Evolutionary conservation across 2,888 invertebrate species (phyloP), one percentile per base, ranked within the genome.

Genomic region (Trachelus tabidus): DNA sequence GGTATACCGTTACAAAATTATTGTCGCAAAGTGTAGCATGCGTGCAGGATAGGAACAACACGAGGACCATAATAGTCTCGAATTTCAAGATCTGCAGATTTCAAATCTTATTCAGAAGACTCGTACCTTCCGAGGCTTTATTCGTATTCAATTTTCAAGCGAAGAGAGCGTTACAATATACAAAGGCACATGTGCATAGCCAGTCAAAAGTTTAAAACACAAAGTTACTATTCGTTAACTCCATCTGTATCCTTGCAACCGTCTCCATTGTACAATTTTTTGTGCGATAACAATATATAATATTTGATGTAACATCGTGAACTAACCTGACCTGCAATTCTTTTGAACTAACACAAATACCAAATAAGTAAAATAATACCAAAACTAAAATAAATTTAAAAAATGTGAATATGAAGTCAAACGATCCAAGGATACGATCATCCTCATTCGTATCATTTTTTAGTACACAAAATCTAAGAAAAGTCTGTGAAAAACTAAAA

Each of bases 1-100:
- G 68, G 69, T 69, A 34, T 78, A 79, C 74, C 73, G 79, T 79
- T 79, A 79, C 76, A 73, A 73, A 79, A 79, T 79, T 79, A 79
- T 73, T 35, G 35, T 35, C 31, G 71, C 71, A 71, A 71, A 30
- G 71, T 71, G 71, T 15, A 71, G 15, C 31, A 56, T 56, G 40
- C 40, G 15, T 56, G 23, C 40, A 56, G 23, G 23, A 9, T 56
- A 56, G 40, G 40, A 56, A 56, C 40, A 56, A 56, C 23, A 23
- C 23, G 40, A 9, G 40, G 9, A 56, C 23, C 15, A 56, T 56
- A 56, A 56, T 56, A 56, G 23, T 56, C 40, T 56, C 40, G 40
- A 56, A 56, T 56, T 56, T 56, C 40, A 23, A 56, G 23, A 56
- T 56, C 40, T 23, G 40, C 40, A 56, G 40, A 56, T 56, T 56